Base-by-base conservation (phyloP, 53 echinoderm and acorn worm species). In the Mesocentrotus franciscanus region DNA sequence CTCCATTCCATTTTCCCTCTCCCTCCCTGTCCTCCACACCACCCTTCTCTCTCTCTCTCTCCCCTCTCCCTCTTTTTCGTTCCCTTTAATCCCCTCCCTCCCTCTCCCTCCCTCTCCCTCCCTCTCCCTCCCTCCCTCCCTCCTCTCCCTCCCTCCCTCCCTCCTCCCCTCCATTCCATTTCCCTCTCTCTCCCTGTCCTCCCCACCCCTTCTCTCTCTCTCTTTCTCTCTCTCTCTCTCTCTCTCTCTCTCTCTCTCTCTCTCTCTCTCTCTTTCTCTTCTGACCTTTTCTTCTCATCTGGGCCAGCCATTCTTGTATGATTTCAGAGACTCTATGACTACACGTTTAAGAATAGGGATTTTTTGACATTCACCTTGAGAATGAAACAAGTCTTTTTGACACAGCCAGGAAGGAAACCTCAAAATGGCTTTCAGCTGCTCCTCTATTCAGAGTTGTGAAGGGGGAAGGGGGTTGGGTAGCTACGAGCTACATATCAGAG, bases 371-470 rank as follows among this genome's bases (percentile, higher is more conserved):
- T 81, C 81, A 81, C 81, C 81, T 81, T 81, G 42, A 81, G 42
- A 81, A 81, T 7, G 42, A 81, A 81, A 39, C 81, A 81, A 42
- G 17, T 81, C 17, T 81, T 81, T 9, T 81, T 81, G 81, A 81
- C 81, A 81, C 81, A 81, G 81, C 42, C 36, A 81, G 81, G 81
- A 81, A 81, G 81, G 81, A 81, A 81, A 81, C 22, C 36, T 42
- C 81, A 81, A 76, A 81, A 81, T 81, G 81, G 39, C 16, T 81
- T 18, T 81, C 81, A 81, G 81, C 81, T 81, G 81, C 42, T 39
- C 81, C 33, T 33, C 81, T 39, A 20, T 81, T 36, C 81, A 81
- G 81, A 81, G 42, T 33, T n/a, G 30, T 42, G 42, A 42, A 81
- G 81, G 42, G 81, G 81, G 36, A 81, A 42, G 39, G 42, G 42